Base-by-base conservation (phyloP, 2,113 vertebrate genomes). In the Syngnathus floridae region DNA sequence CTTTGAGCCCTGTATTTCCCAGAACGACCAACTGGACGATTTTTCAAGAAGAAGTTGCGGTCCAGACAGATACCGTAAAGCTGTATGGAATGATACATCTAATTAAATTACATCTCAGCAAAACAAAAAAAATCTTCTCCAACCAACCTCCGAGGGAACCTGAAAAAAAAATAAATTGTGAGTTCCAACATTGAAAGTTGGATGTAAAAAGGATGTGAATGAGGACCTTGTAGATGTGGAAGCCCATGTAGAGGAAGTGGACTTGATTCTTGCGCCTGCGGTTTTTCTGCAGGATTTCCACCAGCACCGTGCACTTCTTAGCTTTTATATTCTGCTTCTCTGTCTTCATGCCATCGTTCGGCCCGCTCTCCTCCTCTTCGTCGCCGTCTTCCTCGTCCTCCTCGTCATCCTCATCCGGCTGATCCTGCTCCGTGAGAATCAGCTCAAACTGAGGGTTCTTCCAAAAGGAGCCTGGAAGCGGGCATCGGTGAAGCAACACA, bases 241-340 rank as follows among this genome's bases (percentile, higher is more conserved):
- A 93, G 5, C 64, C 90, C 0, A 91, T 87, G 76, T 81, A 67
- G 40, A 85, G 79, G 72, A 91, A 92, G 59, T 88, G 35, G 65
- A 84, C 22, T 77, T 81, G 85, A 22, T 83, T 55, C 36, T 68
- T 86, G 69, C 71, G 63, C 57, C 90, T 82, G n/a, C 90, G 57
- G 83, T 92, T 56, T 49, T 90, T 92, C 89, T 93, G 91, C 67
- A 92, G 86, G 51, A 92, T 71, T 81, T 93, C 90, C 76, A 92
- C 78, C 80, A 92, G 62, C 37, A 91, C 78, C 0, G 86, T 91
- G 79, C 90, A 90, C 65, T 82, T 69, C 52, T 86, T 88, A 31
- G 67, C 68, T 58, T 82, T 89, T 54, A 67, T 56, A 70, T 77
- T 80, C 55, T 73, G 71, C 17, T 86, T 89, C 37, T 78, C 69